These are phyloP conservation scores for Halocynthia aurantium DNA, from an alignment of 23 tunicate genomes.

Conservation along the genomic window DNA sequence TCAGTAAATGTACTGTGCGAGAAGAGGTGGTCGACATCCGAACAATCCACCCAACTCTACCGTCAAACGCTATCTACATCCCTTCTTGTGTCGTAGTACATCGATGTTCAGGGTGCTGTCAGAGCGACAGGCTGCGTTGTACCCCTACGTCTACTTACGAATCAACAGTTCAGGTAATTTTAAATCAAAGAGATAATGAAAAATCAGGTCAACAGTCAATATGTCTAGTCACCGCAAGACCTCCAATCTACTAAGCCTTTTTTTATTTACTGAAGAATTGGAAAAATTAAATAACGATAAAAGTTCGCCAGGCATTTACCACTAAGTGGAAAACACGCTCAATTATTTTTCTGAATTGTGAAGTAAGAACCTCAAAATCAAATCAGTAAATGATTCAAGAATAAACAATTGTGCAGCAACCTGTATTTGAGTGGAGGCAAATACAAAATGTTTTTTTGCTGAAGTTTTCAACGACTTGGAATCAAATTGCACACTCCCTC, in stretches of 20 bases:
- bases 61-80: conserved; percentile 42
- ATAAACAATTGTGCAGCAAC: background rate
- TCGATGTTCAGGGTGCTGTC: conserved; percentile 80
- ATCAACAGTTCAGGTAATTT: conserved; percentile 46
- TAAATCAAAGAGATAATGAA: too few species aligned
- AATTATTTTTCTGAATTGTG: too few species aligned
- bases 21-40: conserved; percentile 75
- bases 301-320: too few species aligned
- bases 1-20: conserved; percentile 62
- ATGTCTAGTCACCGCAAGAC: too few species aligned
- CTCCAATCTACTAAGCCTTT: too few species aligned
- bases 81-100: conserved; percentile 65
- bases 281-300: too few species aligned
- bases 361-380: too few species aligned
- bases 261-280: too few species aligned
- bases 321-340: too few species aligned
- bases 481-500: too few species aligned
- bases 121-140: conserved; percentile 50
- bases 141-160: conserved; percentile 54
- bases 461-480: background rate
- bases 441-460: background rate
- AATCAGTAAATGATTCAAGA: too few species aligned
- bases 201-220: too few species aligned
- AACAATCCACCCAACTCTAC: conserved; percentile 45
- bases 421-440: background rate